phyloP scores from a whole-genome alignment of 1,140 invertebrate genomes.

The Panagrolaimus sp. region DNA sequence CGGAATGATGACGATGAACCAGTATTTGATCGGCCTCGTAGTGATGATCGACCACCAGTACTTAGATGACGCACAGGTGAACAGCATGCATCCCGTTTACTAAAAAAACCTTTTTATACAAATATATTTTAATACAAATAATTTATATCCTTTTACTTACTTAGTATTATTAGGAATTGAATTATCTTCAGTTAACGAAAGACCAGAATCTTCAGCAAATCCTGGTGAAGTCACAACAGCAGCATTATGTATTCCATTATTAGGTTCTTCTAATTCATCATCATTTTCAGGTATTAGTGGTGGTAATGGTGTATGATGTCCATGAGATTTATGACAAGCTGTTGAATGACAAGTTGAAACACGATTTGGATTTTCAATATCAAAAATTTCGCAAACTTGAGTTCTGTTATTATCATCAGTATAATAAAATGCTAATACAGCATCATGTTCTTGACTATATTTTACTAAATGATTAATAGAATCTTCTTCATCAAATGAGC shows the following conservation, averaged over 20 bases:
- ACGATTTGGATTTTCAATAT: conserved; percentile 1
- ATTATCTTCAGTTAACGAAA: background rate
- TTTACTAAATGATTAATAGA: conserved; percentile 36
- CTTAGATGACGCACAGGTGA: background rate
- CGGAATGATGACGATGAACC: too few relatives aligned
- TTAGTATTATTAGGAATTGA: background rate
- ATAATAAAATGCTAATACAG: conserved; percentile 46
- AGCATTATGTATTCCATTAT: background rate
- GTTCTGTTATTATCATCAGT: conserved; percentile 44
- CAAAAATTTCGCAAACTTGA: background rate
- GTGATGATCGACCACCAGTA: background rate
- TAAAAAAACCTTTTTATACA: conserved; percentile 1
- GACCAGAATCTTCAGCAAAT: background rate
- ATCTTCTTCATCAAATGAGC: conserved; percentile 33
- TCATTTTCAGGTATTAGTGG: background rate
- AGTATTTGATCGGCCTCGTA: too few relatives aligned
- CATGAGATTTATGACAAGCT: background rate
- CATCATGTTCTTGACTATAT: conserved; percentile 45
- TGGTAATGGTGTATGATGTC: background rate
- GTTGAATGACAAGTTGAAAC: background rate
- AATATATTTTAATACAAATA: background rate
- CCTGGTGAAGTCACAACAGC: background rate
- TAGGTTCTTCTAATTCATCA: too few relatives aligned
- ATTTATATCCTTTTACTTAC: too few relatives aligned
- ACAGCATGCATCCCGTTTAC: background rate